phyloP scores from a whole-genome alignment of 2,888 invertebrate genomes.

The Caenorhabditis drosophilae region DNA sequence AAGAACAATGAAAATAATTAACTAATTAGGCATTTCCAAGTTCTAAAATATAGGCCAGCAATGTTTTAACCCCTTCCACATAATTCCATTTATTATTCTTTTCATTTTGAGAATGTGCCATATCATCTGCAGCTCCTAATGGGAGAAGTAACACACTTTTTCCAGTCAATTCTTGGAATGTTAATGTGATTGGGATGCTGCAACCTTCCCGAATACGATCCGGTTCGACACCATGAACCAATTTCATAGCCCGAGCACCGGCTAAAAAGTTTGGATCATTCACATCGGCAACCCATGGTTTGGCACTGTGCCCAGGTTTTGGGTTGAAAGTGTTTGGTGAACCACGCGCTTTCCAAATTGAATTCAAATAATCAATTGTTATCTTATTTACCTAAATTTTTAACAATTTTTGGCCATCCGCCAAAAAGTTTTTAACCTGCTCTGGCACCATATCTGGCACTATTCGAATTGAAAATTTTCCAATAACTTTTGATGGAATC shows the following conservation, averaged over 20 bases:
- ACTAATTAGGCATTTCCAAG: constrained; percentile 41
- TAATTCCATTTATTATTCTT: constrained; percentile 78
- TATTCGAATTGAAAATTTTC: constrained; percentile 93
- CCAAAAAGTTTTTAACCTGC: no score
- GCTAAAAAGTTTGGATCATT: constrained; percentile 90
- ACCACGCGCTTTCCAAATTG: constrained; percentile 78
- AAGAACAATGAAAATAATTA: constrained; percentile 6
- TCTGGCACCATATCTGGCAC: constrained; percentile 92
- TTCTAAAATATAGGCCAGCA: constrained; percentile 64
- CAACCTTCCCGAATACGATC: constrained; percentile 96
- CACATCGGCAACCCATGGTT: constrained; percentile 91
- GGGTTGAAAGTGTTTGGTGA: constrained; percentile 81
- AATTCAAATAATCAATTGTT: constrained; percentile 81
- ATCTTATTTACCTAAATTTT: constrained; percentile 72
- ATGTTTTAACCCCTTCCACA: constrained; percentile 64
- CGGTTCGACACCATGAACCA: constrained; percentile 87
- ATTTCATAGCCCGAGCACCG: constrained; percentile 74
- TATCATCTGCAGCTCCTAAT: constrained; percentile 93
- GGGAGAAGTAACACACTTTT: constrained; percentile 92
- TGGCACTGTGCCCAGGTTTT: constrained; percentile 78
- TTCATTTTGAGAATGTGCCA: constrained; percentile 98
- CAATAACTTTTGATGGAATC: constrained; percentile 73
- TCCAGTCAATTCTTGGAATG: constrained; percentile 75
- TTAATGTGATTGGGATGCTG: constrained; percentile 93
- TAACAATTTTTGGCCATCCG: no score